Evolutionary conservation across 2,797 vertebrate species (phyloP).

Genomic region (Sitta carolinensis): DNA sequence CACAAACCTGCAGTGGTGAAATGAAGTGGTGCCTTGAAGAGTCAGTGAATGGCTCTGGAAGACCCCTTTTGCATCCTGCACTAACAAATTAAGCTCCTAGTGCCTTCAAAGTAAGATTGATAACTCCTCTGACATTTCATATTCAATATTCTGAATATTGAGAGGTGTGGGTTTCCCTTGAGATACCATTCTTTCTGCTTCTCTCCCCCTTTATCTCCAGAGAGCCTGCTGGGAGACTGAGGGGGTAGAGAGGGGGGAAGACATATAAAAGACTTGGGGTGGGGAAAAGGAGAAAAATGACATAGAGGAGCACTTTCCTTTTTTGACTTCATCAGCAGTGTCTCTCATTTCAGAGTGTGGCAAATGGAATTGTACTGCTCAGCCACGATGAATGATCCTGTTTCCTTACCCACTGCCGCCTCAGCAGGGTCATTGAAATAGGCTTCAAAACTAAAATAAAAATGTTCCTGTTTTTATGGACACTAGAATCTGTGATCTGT

Average conservation of each 20-base stretch:
- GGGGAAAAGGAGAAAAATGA: conserved; percentile 67
- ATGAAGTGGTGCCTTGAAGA: conserved; percentile 81
- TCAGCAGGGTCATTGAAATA: conserved; percentile 77
- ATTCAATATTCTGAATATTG: conserved; percentile 88
- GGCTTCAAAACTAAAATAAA: conserved; percentile 85
- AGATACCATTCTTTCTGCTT: conserved; percentile 68
- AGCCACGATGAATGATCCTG: conserved; percentile 77
- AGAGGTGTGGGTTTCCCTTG: conserved; percentile 79
- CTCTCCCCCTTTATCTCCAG: conserved; percentile 55
- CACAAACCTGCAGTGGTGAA: conserved; percentile 76
- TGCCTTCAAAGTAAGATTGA: conserved; percentile 92
- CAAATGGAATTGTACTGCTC: conserved; percentile 82
- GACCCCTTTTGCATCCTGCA: conserved; percentile 77
- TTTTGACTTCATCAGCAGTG: conserved; percentile 86
- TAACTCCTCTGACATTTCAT: conserved; percentile 88
- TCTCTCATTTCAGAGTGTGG: conserved; percentile 82
- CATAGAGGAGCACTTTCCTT: conserved; percentile 35
- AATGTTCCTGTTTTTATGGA: conserved; percentile 80
- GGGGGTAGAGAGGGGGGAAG: not conserved
- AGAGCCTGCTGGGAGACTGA: conserved; percentile 52
- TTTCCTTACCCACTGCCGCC: conserved; percentile 52
- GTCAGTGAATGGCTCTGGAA: conserved; percentile 84
- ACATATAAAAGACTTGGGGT: not conserved
- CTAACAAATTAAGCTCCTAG: conserved; percentile 86
- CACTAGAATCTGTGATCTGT: conserved; percentile 78